These are phyloP conservation scores for Junonia oenone DNA, from an alignment of 2,888 invertebrate species.

Conservation along the genomic window DNA sequence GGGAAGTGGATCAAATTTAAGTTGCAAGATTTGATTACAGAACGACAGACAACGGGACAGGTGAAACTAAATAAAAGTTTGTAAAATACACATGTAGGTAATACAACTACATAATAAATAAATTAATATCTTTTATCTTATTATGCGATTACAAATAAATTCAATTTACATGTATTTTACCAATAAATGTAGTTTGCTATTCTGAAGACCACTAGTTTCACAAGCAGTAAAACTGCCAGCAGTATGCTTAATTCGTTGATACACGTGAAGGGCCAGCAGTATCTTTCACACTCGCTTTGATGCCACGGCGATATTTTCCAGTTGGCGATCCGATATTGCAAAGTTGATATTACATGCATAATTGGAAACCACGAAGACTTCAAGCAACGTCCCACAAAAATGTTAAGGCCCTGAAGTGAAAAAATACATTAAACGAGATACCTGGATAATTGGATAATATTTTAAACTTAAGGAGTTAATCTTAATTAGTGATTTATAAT, in stretches of 20 bases:
- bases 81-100: no score
- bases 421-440: not conserved
- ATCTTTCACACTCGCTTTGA: not conserved
- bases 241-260: conserved; percentile 78
- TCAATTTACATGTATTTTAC: not conserved
- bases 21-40: no score
- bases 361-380: no score
- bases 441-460: no score
- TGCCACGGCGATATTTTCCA: not conserved
- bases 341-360: not conserved
- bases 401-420: not conserved
- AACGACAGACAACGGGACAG: no score
- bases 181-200: conserved; percentile 49
- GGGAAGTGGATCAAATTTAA: no score
- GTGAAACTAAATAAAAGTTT: no score
- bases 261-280: conserved; percentile 74
- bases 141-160: no score
- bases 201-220: conserved; percentile 55
- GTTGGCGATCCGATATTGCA: not conserved
- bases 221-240: conserved; percentile 76
- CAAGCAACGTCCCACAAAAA: not conserved
- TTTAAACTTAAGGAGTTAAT: no score
- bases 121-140: no score
- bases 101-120: no score
- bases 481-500: no score